Evolutionary conservation across 2,888 invertebrate species (phyloP), one percentile per base, ranked within the genome.

Genomic region (Syritta pipiens): DNA sequence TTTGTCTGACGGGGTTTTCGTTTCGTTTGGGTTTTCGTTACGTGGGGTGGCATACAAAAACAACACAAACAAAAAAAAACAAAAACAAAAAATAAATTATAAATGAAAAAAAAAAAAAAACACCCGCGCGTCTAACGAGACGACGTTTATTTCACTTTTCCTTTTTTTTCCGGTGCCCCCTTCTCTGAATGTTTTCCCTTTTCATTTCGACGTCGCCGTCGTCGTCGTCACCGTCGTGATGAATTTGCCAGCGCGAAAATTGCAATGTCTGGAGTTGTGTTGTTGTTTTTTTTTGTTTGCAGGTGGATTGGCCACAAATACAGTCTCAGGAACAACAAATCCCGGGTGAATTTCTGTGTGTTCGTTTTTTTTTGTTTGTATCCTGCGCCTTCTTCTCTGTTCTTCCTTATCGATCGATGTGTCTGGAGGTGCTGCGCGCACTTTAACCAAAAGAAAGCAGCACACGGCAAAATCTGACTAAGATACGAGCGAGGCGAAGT

Each of bases 101-200:
- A 67, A 74, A 67, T 35, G 55, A 24, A 48, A 14, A 48, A 57
- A 62, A 69, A 62, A 42, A 48, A 42, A 55, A 49, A 4, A 24
- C 17, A 30, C 22, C 46, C 4, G 28, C 42, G 49, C 22, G 72
- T 62, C 79, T 79, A 79, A 79, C 79, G 79, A 79, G 79, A 79
- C 74, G 79, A 79, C 74, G 74, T 60, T 79, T 79, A 74, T 79
- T 79, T 79, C 74, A 74, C 74, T 74, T 79, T 79, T 79, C 42
- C 79, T 72, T 68, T 67, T 60, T 72, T 79, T 74, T 62, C 55
- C 48, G 74, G 67, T 74, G 42, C 48, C 55, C 48, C 35, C 57
- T 62, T 51, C 28, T n/a, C 20, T 42, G 49, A 49, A 30, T 49
- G 62, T 63, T 63, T 63, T 63, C 62, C 62, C 62, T 63, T 63